A percentile compares a stretch with the other conserved stretches of the same genome.
phyloP scores from a whole-genome alignment of 2,113 vertebrate genomes.

The Cyrtonyx montezumae region DNA sequence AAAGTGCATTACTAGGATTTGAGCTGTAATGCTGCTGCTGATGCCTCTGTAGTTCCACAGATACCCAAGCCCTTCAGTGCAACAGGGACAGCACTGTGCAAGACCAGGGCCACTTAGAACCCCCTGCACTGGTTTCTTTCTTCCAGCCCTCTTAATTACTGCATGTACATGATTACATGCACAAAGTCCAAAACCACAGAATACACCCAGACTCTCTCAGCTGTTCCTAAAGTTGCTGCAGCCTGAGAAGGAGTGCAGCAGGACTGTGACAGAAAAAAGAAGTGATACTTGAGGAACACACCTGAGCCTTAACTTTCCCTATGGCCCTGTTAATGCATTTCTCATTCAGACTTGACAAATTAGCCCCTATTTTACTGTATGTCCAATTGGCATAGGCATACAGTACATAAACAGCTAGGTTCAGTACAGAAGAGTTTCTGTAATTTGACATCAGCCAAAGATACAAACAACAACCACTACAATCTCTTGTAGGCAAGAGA shows the following conservation, averaged over 20 bases:
- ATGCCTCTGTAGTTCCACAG: not conserved
- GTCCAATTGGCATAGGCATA: not conserved
- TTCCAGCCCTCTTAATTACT: not conserved
- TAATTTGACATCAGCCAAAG: not conserved
- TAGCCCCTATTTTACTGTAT: not conserved
- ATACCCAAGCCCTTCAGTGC: accelerated
- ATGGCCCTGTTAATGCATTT: not conserved
- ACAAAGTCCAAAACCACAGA: not conserved
- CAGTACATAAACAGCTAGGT: not conserved
- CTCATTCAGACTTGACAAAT: not conserved
- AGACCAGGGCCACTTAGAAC: not conserved
- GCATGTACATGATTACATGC: too few species aligned
- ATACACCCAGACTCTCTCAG: not conserved
- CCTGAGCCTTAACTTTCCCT: not conserved
- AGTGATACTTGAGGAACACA: accelerated
- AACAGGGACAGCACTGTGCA: not conserved
- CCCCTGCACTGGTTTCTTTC: not conserved
- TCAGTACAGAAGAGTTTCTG: not conserved
- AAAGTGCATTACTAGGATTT: not conserved
- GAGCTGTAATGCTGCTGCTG: not conserved
- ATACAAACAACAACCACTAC: not conserved
- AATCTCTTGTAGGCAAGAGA: not conserved
- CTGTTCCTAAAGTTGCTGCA: not conserved
- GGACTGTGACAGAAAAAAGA: not conserved
- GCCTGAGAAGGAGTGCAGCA: not conserved